Evolutionary conservation across 2,797 vertebrate species (phyloP).

Genomic region (Acanthurus lineatus): DNA sequence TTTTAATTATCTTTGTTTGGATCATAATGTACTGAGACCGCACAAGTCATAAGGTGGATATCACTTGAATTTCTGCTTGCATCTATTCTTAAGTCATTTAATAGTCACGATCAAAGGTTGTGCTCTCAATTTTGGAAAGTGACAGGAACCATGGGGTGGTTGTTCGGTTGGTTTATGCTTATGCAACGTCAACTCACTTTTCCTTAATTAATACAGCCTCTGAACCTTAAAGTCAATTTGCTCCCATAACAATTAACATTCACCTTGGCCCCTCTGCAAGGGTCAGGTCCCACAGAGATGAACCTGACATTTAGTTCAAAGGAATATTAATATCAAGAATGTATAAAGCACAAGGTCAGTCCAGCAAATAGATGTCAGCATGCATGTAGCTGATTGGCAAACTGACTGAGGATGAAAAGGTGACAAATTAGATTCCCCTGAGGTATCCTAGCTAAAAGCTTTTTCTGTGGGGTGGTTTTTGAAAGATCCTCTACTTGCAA

Average conservation of each 20-base stretch:
- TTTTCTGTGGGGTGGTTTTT: not conserved
- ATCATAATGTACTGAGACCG: constrained; percentile 1
- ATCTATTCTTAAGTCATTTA: not conserved
- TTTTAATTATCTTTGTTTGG: not conserved
- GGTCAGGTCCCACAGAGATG: constrained; percentile 31
- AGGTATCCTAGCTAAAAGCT: constrained; percentile 18
- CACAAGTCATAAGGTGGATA: constrained; percentile 6
- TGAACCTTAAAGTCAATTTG: constrained; percentile 68
- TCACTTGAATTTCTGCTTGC: not conserved
- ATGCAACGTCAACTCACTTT: constrained; percentile 40
- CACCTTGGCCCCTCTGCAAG: constrained; percentile 60
- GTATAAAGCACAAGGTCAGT: constrained; percentile 49
- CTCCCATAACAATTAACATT: constrained; percentile 70
- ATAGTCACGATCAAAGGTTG: not conserved
- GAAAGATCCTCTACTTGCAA: constrained; percentile 16
- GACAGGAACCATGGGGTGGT: not conserved
- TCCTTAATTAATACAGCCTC: constrained; percentile 65
- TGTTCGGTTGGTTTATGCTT: constrained; percentile 21
- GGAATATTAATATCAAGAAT: constrained; percentile 65
- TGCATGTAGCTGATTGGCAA: constrained; percentile 43
- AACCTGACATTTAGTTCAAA: constrained; percentile 78
- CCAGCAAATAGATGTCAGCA: constrained; percentile 46
- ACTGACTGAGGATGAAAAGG: constrained; percentile 50
- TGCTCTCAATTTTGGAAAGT: constrained; percentile 8
- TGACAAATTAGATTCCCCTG: constrained; percentile 47